Evolutionary conservation across 1,140 invertebrate genomes (phyloP), one percentile per base, ranked within the genome.

Genomic region (Drosophila hydei): DNA sequence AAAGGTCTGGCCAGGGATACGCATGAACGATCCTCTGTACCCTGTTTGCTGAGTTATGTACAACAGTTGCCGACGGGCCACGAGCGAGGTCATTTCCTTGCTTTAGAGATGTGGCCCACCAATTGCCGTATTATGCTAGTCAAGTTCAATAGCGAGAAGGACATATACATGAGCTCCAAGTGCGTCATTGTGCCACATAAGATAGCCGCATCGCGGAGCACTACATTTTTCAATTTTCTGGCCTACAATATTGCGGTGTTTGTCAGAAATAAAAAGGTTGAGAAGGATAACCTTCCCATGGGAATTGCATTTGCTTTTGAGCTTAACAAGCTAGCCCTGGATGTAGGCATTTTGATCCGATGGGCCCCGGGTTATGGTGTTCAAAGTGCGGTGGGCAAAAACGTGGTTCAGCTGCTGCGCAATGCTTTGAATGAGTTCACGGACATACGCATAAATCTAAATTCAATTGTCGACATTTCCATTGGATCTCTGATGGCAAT

Each of bases 271-370:
- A 93, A 96, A 50, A 94, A 95, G 16, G 92, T 96, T 72, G 93
- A 95, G 27, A 84, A 50, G 52, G 96, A 97, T 93, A 18, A 76
- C n/a, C 47, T 90, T 0, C 83, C 80, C 3, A 60, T 99, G 45
- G 99, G 99, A 0, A 99, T 99, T 92, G 99, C 98, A 0, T 99
- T 99, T 92, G 99, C 98, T 63, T 99, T 99, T 91, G 98, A 98
- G 0, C 95, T 98, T 85, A 93, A 93, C 38, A 98, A 99, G 91
- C 92, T 96, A 47, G 97, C 98, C 0, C 93, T 99, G 11, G 97
- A 96, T 2, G 95, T 96, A 61, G 99, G 97, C 4, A 92, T 95
- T 42, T 93, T 99, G 18, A 95, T 97, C 18, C 94, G 94, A 6
- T 99, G 99, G 99, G 99, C 98, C 0, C 89, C 81, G 30, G 78